A percentile compares a stretch with the other conserved stretches of the same genome.
These are phyloP conservation scores for Odontesthes bonariensis DNA, from an alignment of 2,113 vertebrate genomes.

Conservation along the genomic window DNA sequence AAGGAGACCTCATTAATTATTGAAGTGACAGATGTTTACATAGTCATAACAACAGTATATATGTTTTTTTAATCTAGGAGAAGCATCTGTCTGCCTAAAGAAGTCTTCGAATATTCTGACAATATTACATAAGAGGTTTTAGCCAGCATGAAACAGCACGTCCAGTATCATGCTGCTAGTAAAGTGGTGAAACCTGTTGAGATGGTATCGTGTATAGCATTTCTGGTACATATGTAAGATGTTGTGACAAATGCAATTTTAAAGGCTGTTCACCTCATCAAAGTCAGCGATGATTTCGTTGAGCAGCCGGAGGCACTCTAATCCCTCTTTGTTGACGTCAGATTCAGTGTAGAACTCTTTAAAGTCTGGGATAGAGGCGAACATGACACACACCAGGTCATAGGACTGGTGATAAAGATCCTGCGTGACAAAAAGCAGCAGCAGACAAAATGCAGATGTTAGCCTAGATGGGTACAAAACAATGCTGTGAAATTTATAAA, in stretches of 20 bases:
- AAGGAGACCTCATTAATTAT: neutral
- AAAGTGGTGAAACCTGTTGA: neutral
- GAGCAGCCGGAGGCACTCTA: conserved; percentile 95
- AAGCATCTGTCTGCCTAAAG: neutral
- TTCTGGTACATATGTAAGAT: neutral
- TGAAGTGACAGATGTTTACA: neutral
- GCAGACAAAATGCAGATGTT: conserved; percentile 27
- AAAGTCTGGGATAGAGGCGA: conserved; percentile 98
- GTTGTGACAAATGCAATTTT: neutral
- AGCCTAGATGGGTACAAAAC: neutral
- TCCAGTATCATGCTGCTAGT: neutral
- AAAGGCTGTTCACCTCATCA: conserved; percentile 88
- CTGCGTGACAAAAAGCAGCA: conserved; percentile 72
- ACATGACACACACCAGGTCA: conserved; percentile 98
- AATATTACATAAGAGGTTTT: neutral
- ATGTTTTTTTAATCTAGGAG: neutral
- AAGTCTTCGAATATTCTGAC: neutral
- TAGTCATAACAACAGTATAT: neutral
- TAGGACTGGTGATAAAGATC: conserved; percentile 98
- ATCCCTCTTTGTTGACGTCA: conserved; percentile 97
- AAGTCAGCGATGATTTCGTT: conserved; percentile 99
- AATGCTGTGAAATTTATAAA: neutral
- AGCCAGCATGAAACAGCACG: neutral
- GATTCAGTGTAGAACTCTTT: conserved; percentile 99
- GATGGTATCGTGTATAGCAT: neutral